Evolutionary conservation across 2,113 vertebrate genomes (phyloP).

Genomic region (Pterocles burchelli): DNA sequence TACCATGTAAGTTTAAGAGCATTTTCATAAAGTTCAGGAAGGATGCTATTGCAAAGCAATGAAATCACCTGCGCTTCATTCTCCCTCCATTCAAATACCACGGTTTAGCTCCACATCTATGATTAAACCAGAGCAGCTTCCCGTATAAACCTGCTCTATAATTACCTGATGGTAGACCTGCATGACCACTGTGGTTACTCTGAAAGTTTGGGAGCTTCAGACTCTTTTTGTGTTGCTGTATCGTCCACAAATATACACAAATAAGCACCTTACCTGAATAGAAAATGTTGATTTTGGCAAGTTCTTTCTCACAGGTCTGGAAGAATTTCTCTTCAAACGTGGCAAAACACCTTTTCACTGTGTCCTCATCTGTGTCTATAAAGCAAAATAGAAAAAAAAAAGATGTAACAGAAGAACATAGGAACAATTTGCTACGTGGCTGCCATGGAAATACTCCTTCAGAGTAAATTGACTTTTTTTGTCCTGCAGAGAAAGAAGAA

Average conservation of each 20-base stretch:
- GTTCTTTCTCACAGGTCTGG: slow-evolving; percentile 97
- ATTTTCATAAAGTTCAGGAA: neutral
- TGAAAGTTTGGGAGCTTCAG: neutral
- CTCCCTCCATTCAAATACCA: neutral
- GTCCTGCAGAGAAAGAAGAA: neutral
- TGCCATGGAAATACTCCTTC: neutral
- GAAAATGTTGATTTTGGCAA: slow-evolving; percentile 99
- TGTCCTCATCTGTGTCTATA: slow-evolving; percentile 95
- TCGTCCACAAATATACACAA: slow-evolving; percentile 33
- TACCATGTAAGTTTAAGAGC: neutral
- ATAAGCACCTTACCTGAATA: slow-evolving; percentile 89
- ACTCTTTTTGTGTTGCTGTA: neutral
- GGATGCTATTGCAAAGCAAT: neutral
- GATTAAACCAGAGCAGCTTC: neutral
- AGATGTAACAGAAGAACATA: neutral
- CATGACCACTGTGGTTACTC: neutral
- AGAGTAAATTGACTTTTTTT: neutral
- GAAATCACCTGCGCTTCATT: neutral
- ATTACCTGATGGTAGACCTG: neutral
- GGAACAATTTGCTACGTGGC: neutral
- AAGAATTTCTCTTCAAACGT: slow-evolving; percentile 99
- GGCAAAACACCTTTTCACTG: slow-evolving; percentile 96
- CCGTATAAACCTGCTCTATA: neutral
- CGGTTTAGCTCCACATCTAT: neutral
- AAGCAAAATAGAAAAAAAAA: slow-evolving; percentile 45